Percentiles rank a stretch among this genome's conserved stretches.
Evolutionary conservation across 37 sponge, comb jelly and placozoan species (phyloP).

Genomic region (Halichondria panicea): DNA sequence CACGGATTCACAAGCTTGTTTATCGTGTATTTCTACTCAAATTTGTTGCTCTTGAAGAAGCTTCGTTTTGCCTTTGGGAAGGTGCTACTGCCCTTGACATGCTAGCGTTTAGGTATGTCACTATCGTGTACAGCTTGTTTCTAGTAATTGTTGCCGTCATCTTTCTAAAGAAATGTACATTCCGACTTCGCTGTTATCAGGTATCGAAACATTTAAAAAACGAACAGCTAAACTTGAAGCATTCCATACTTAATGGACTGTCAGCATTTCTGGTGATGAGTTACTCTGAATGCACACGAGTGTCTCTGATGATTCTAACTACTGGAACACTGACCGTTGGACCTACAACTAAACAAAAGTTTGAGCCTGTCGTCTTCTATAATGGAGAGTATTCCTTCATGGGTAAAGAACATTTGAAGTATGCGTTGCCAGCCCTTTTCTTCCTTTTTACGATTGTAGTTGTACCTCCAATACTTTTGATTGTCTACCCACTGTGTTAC

Average conservation of each 20-base stretch:
- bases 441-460: constrained; percentile 7
- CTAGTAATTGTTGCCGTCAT: not conserved
- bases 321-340: not conserved
- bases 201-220: too few relatives aligned
- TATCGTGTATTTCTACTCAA: constrained; percentile 45
- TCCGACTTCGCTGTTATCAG: too few relatives aligned
- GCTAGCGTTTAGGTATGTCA: constrained; percentile 39
- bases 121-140: constrained; percentile 12
- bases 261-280: constrained; percentile 30
- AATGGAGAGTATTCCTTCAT: constrained; percentile 33
- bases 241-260: constrained; percentile 23
- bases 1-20: constrained; percentile 20
- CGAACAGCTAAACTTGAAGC: not conserved
- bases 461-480: constrained; percentile 26
- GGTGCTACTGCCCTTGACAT: constrained; percentile 40
- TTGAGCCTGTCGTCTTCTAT: not conserved
- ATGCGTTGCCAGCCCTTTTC: constrained; percentile 52
- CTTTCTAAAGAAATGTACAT: not conserved
- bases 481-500: constrained; percentile 20
- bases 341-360: not conserved
- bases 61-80: constrained; percentile 54
- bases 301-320: too few relatives aligned
- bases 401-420: constrained; percentile 37
- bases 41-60: constrained; percentile 23
- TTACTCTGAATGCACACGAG: constrained; percentile 12